These are phyloP conservation scores for Hestina assimilis DNA, from an alignment of 1,140 invertebrate species.

Conservation along the genomic window DNA sequence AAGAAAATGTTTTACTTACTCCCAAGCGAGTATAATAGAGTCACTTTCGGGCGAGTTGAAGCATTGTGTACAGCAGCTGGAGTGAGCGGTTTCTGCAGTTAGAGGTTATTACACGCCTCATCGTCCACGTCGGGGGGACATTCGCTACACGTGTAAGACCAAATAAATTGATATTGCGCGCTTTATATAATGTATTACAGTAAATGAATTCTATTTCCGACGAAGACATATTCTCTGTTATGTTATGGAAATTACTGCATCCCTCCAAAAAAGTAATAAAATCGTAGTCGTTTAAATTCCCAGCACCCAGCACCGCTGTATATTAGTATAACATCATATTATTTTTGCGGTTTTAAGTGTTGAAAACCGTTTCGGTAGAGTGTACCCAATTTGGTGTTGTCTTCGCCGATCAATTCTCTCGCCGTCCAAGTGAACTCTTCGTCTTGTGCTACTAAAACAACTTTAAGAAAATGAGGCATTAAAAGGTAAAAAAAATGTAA, in stretches of 20 bases:
- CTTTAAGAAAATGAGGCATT: slow-evolving; percentile 88
- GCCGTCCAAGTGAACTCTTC: slow-evolving; percentile 76
- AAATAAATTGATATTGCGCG: no score
- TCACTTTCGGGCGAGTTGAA: no score
- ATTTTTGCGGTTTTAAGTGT: slow-evolving; percentile 85
- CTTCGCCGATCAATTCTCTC: slow-evolving; percentile 43
- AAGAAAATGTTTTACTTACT: no score
- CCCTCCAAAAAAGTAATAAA: slow-evolving; percentile 90
- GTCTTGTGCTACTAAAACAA: slow-evolving; percentile 97
- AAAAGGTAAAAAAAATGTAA: no score
- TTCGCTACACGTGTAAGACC: no score
- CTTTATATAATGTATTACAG: no score
- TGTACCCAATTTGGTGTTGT: slow-evolving; percentile 78
- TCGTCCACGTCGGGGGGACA: no score
- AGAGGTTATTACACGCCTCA: no score
- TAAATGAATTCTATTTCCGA: slow-evolving; percentile 83
- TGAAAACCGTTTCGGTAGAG: slow-evolving; percentile 86
- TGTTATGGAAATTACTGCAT: slow-evolving; percentile 87
- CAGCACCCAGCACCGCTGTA: slow-evolving; percentile 99
- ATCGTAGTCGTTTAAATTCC: slow-evolving; percentile 93
- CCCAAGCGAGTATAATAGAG: no score
- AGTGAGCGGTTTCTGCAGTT: no score
- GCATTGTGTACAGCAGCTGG: no score
- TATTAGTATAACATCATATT: slow-evolving; percentile 97
- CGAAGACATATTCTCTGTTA: slow-evolving; percentile 97